A percentile compares a stretch with the other conserved stretches of the same genome.
phyloP scores from a whole-genome alignment of 2,113 vertebrate genomes.

The Calidris pygmaea region DNA sequence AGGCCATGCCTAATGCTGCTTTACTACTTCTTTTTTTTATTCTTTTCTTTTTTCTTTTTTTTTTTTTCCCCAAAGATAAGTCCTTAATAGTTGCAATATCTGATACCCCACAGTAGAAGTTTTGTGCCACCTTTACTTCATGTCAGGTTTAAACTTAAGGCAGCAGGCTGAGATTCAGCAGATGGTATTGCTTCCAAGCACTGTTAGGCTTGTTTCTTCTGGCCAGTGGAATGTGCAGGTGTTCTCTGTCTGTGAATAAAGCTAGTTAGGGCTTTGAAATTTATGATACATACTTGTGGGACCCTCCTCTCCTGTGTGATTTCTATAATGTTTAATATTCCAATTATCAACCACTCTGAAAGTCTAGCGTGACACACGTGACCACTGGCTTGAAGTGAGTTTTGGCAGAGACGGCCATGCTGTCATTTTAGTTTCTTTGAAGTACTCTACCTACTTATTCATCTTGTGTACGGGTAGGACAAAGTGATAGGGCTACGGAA shows the following conservation, averaged over 20 bases:
- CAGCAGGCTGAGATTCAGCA: background rate
- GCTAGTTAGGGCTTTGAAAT: background rate
- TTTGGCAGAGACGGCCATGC: background rate
- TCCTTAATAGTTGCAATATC: background rate
- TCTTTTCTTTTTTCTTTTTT: background rate
- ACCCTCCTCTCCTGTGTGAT: background rate
- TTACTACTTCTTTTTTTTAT: background rate
- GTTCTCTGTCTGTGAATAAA: background rate
- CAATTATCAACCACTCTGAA: background rate
- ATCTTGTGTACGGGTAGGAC: background rate
- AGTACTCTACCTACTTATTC: background rate
- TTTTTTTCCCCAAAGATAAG: background rate
- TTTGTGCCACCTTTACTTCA: background rate
- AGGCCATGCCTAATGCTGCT: background rate
- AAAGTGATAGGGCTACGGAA: background rate
- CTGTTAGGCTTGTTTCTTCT: background rate
- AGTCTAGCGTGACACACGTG: background rate
- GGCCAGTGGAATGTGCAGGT: background rate
- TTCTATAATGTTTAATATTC: background rate
- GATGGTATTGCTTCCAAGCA: background rate
- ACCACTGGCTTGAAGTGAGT: background rate
- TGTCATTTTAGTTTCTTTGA: background rate
- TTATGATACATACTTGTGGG: background rate
- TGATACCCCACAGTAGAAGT: background rate
- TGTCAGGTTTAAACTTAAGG: background rate